Percentiles rank a stretch among this genome's conserved stretches.
phyloP scores from a whole-genome alignment of 2,113 vertebrate species.

The Ceuthmochares aereus region DNA sequence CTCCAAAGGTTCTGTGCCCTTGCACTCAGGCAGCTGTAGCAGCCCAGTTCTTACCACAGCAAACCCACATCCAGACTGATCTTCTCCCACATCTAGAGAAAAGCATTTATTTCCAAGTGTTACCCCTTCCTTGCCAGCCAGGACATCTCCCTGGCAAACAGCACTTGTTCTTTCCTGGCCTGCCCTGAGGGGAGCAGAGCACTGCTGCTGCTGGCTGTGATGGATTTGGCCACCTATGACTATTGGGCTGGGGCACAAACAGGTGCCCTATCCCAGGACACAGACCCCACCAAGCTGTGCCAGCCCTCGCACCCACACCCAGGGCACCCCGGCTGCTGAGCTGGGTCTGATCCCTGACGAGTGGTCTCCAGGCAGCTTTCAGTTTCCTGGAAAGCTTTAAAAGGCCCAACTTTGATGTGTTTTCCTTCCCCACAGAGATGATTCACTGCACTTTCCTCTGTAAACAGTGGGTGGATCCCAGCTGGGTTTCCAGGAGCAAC shows the following conservation, averaged over 20 bases:
- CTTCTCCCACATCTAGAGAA: background rate
- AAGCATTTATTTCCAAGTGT: background rate
- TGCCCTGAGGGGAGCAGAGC: background rate
- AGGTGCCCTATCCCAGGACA: background rate
- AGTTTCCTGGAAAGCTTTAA: slow-evolving; percentile 9
- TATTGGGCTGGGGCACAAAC: background rate
- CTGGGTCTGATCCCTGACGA: background rate
- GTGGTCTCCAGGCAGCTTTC: background rate
- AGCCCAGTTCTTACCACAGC: background rate
- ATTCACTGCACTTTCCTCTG: slow-evolving; percentile 30
- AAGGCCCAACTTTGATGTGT: background rate
- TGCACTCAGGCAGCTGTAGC: background rate
- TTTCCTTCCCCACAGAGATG: slow-evolving; percentile 29
- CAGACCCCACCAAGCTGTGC: background rate
- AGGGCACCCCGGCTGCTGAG: accelerated
- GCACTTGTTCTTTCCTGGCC: background rate
- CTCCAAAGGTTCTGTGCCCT: background rate
- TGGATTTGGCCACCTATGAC: background rate
- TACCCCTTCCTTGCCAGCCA: background rate
- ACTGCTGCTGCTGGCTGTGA: accelerated
- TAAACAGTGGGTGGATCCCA: slow-evolving; percentile 50
- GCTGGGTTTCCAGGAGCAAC: slow-evolving; percentile 20
- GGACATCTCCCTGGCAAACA: background rate
- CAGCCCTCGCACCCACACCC: background rate
- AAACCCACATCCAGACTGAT: background rate